A percentile compares a stretch with the other conserved stretches of the same genome.
Conservation (phyloP, 2,113 vertebrate species). For the Vimba vimba region DNA sequence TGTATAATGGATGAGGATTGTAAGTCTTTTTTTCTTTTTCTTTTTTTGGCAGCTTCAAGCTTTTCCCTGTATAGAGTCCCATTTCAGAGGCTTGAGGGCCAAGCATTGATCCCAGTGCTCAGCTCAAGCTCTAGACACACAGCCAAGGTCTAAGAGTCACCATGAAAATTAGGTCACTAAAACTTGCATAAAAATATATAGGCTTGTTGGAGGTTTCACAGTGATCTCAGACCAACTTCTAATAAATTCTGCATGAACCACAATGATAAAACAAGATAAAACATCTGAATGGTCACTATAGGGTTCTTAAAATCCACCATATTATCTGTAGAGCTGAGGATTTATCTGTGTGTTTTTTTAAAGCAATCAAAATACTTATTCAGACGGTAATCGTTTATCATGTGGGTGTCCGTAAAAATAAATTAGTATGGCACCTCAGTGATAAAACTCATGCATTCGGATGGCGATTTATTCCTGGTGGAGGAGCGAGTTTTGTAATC, state of each 20-base stretch:
- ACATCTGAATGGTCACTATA: not conserved
- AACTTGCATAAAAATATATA: not conserved
- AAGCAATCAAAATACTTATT: no score
- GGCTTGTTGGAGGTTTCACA: not conserved
- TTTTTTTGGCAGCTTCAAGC: constrained; percentile 55
- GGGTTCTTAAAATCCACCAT: not conserved
- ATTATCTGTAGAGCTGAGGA: not conserved
- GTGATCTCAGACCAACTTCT: not conserved
- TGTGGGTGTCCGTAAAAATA: no score
- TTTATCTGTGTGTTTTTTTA: not conserved
- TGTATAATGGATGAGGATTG: constrained; percentile 75
- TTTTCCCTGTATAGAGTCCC: constrained; percentile 67
- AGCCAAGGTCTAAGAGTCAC: constrained; percentile 10
- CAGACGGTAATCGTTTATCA: no score
- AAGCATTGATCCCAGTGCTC: constrained; percentile 51
- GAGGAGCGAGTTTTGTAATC: no score
- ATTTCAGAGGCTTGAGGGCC: constrained; percentile 70
- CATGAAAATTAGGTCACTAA: constrained; percentile 18
- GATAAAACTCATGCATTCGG: no score
- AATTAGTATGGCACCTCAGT: no score
- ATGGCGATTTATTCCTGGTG: no score
- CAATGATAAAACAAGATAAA: not conserved
- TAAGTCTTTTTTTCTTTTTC: constrained; percentile 64
- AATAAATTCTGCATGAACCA: not conserved
- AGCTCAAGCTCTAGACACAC: not conserved